These are phyloP conservation scores for Stichopus horrens DNA, from an alignment of 53 echinoderm and acorn worm genomes.

Conservation along the genomic window DNA sequence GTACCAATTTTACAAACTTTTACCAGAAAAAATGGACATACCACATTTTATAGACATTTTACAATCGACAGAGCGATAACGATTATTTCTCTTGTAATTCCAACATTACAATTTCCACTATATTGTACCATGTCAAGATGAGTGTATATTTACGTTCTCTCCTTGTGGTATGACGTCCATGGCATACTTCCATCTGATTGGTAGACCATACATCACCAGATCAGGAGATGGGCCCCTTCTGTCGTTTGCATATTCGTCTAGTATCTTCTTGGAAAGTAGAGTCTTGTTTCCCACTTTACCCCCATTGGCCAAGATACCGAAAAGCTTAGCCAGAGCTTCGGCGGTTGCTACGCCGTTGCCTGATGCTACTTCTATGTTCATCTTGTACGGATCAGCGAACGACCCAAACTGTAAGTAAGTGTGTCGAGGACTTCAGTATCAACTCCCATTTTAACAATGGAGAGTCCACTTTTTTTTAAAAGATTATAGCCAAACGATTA, in stretches of 20 bases:
- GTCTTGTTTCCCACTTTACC: background rate
- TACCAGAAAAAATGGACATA: too few relatives aligned
- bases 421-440: background rate
- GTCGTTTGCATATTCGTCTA: constrained; percentile 5
- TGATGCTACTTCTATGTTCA: background rate
- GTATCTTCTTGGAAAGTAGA: background rate
- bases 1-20: too few relatives aligned
- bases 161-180: constrained; percentile 13
- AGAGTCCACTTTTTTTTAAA: too few relatives aligned
- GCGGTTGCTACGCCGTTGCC: constrained; percentile 21
- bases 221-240: background rate
- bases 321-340: background rate
- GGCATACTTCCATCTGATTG: background rate
- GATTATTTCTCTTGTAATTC: too few relatives aligned
- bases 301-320: constrained; percentile 11
- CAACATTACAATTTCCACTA: too few relatives aligned
- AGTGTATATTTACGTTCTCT: background rate
- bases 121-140: too few relatives aligned
- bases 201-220: background rate
- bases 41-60: too few relatives aligned
- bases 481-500: too few relatives aligned
- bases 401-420: background rate
- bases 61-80: too few relatives aligned
- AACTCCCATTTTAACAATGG: too few relatives aligned
- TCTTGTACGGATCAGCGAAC: background rate